These are phyloP conservation scores for Actenoides lindsayi DNA, from an alignment of 2,113 vertebrate genomes.

Conservation along the genomic window DNA sequence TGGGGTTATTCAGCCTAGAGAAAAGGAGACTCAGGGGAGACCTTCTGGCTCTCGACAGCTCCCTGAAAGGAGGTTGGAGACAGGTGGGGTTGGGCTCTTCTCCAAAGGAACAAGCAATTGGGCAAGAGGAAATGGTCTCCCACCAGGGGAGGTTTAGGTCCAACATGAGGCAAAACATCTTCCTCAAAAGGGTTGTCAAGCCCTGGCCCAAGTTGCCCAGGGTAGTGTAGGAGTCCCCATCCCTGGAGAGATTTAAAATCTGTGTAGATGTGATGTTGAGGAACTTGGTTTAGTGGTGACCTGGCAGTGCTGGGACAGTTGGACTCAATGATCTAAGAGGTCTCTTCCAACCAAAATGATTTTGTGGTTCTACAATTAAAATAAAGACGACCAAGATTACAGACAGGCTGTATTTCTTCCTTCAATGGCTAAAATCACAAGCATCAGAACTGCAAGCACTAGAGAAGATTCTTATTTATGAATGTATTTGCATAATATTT, in stretches of 20 bases:
- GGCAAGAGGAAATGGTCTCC: neutral
- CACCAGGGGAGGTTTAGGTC: neutral
- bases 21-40: neutral
- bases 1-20: neutral
- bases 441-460: neutral
- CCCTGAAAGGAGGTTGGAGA: neutral
- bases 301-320: too few relatives aligned
- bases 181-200: too few relatives aligned
- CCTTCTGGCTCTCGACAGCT: neutral
- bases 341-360: neutral
- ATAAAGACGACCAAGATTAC: neutral
- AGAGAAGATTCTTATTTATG: slow-evolving; percentile 7
- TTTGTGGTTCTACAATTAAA: neutral
- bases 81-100: neutral
- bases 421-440: neutral
- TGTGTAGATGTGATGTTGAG: too few relatives aligned
- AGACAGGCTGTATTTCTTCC: neutral
- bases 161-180: neutral
- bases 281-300: too few relatives aligned
- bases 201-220: too few relatives aligned
- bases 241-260: too few relatives aligned
- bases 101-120: neutral
- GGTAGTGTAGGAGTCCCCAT: too few relatives aligned
- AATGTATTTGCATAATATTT: slow-evolving; percentile 29
- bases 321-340: too few relatives aligned